Percentiles rank a stretch among this genome's conserved stretches.
Conservation (phyloP, 2,113 vertebrate species). For the Sus scrofa region T2T-Sscrofa CM000813.6:160605001-160605500, state of each 20-base stretch:
- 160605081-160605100: constrained; percentile 42
- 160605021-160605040: constrained; percentile 30
- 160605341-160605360: constrained; percentile 67
- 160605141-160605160: constrained; percentile 67
- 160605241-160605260: neutral
- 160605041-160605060: neutral
- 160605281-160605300: constrained; percentile 51
- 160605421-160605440: neutral
- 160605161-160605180: constrained; percentile 74
- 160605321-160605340: constrained; percentile 41
- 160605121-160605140: constrained; percentile 42
- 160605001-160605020: constrained; percentile 56
- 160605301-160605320: constrained; percentile 25
- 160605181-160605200: constrained; percentile 80
- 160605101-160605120: constrained; percentile 4
- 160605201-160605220: constrained; percentile 61
- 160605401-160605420: neutral
- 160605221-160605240: constrained; percentile 43
- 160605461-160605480: neutral
- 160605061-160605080: neutral
- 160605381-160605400: constrained; percentile 31
- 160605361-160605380: constrained; percentile 55
- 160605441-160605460: neutral
- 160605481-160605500: neutral
- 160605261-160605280: constrained; percentile 36